Percentiles rank a stretch among this genome's conserved stretches.
Conservation (phyloP, 2,888 invertebrate genomes). For the Dexiosoma caninum region DNA sequence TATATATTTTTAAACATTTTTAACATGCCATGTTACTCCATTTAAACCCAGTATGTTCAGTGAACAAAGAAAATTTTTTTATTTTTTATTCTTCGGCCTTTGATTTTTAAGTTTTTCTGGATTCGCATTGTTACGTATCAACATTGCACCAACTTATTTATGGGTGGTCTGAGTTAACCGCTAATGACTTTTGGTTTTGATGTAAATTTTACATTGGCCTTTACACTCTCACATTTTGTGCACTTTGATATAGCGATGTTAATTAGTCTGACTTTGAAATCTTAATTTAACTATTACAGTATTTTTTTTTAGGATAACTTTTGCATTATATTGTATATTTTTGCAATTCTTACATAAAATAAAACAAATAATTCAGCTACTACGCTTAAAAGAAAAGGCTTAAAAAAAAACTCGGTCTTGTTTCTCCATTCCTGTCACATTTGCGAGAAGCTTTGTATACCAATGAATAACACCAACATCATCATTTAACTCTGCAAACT, state of each 20-base stretch:
- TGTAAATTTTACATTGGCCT: constrained; percentile 38
- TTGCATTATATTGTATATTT: no score
- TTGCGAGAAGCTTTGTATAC: no score
- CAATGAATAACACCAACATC: no score
- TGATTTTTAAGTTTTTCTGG: constrained; percentile 1
- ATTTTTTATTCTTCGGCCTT: not conserved
- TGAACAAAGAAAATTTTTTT: not conserved
- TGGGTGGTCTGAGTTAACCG: constrained; percentile 58
- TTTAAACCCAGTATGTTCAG: constrained; percentile 54
- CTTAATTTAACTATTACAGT: constrained; percentile 39
- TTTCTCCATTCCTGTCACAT: no score
- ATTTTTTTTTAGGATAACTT: no score
- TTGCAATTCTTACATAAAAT: no score
- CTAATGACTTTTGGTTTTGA: constrained; percentile 36
- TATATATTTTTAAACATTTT: constrained; percentile 61
- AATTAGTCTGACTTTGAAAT: constrained; percentile 54
- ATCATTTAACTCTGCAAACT: no score
- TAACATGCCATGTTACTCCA: constrained; percentile 59
- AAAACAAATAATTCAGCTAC: no score
- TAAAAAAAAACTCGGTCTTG: no score
- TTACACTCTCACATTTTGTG: constrained; percentile 30
- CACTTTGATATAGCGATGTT: constrained; percentile 49
- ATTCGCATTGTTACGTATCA: not conserved
- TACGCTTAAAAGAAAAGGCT: no score
- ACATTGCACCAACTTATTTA: constrained; percentile 21